Percentiles rank a stretch among this genome's conserved stretches.
Conservation (phyloP, 2,888 invertebrate species). For the Caenorhabditis uteleia region DNA sequence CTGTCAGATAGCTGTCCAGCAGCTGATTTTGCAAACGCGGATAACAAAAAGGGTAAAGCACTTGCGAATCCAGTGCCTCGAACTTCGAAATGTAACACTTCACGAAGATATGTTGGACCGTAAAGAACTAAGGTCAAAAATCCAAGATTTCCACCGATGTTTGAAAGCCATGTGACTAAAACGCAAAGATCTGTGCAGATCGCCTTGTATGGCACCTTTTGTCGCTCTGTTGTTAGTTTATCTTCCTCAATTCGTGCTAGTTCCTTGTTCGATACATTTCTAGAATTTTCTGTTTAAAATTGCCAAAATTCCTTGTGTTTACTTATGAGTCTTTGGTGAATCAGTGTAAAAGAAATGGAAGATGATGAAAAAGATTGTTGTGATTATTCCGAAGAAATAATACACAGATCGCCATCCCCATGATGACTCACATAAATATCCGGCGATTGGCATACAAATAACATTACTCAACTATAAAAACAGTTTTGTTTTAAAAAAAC, state of each 20-base stretch:
- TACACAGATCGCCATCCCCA: constrained; percentile 39
- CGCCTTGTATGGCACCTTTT: constrained; percentile 24
- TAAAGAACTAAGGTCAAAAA: constrained; percentile 46
- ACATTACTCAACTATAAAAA: constrained; percentile 29
- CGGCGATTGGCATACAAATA: constrained; percentile 42
- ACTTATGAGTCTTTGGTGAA: constrained; percentile 9
- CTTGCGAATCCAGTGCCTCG: constrained; percentile 39
- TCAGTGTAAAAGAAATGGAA: constrained; percentile 32
- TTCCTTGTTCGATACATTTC: constrained; percentile 1
- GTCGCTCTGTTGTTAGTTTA: constrained; percentile 1
- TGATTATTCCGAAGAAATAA: constrained; percentile 30
- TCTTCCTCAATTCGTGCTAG: constrained; percentile 1
- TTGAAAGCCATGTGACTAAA: constrained; percentile 8
- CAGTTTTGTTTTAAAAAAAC: background rate
- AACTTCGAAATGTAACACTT: constrained; percentile 38
- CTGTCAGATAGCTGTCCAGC: constrained; percentile 42
- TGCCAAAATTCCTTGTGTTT: no score
- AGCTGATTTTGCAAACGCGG: constrained; percentile 33
- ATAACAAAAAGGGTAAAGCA: constrained; percentile 39
- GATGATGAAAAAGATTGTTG: constrained; percentile 10
- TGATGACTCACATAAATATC: constrained; percentile 31
- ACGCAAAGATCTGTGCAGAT: constrained; percentile 11
- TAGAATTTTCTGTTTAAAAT: constrained; percentile 6
- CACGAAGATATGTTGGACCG: constrained; percentile 52
- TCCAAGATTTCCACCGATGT: constrained; percentile 48